Evolutionary conservation across 2,888 invertebrate genomes (phyloP).

Genomic region (Pyrrhia umbra): DNA sequence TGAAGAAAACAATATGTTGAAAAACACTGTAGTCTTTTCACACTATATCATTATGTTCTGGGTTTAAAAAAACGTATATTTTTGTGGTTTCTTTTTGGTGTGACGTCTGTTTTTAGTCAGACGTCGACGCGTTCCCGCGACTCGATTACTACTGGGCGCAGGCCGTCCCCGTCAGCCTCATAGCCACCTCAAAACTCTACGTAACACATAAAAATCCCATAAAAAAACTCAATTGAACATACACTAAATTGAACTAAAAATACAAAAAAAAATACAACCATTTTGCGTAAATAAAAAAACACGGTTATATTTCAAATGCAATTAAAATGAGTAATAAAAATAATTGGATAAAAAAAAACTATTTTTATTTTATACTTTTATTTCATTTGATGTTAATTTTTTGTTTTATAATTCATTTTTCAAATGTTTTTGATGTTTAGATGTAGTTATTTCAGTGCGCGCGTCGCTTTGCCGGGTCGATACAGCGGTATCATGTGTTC

Average conservation of each 20-base stretch:
- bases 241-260: constrained; percentile 7
- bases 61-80: constrained; percentile 72
- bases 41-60: constrained; percentile 80
- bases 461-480: constrained; percentile 86
- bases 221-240: constrained; percentile 18
- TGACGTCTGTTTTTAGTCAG: constrained; percentile 71
- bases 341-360: not conserved
- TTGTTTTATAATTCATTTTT: constrained; percentile 52
- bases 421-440: constrained; percentile 63
- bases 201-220: constrained; percentile 57
- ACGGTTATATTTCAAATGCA: not conserved
- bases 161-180: constrained; percentile 71
- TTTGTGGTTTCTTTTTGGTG: constrained; percentile 65
- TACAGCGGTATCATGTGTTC: constrained; percentile 84
- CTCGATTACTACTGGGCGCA: constrained; percentile 83
- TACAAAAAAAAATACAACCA: constrained; percentile 1
- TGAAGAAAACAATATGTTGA: constrained; percentile 66
- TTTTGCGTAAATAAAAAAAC: constrained; percentile 4
- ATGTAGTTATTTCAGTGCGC: constrained; percentile 81
- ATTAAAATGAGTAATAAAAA: not conserved
- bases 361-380: constrained; percentile 5
- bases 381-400: constrained; percentile 11
- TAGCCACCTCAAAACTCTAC: constrained; percentile 74
- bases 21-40: constrained; percentile 65
- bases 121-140: constrained; percentile 83